Evolutionary conservation across 2,113 vertebrate genomes (phyloP), one percentile per base, ranked within the genome.

Genomic region (Epinephelus moara): DNA sequence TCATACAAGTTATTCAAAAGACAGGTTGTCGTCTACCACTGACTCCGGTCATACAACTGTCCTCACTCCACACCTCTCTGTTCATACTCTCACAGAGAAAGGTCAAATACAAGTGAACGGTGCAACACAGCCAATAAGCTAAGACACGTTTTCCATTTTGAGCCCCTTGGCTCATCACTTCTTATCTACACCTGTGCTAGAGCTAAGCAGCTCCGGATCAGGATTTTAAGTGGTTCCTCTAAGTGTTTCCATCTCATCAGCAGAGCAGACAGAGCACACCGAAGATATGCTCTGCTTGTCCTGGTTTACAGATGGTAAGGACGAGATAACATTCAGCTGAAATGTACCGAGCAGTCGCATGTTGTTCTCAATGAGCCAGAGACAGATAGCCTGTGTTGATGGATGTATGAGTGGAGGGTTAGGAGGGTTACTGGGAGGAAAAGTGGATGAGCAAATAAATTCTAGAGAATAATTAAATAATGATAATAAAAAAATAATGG

Each of bases 171-270:
- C 23, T 19, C 15, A 68, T 8, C 27, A 50, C 7, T 8, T 68
- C 45, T 0, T 19, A 56, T n/a, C 21, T 23, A 25, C 15, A 27
- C 52, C 15, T 66, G 30, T 42, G 49, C 73, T 25, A 19, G 14
- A 62, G 37, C 37, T 77, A 56, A 78, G 57, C 71, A 19, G n/a
- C 37, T 27, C n/a, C 33, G 25, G 12, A n/a, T 47, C 10, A 68
- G 21, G 27, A 66, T 59, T 59, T 52, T 25, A 15, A 59, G 25
- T 13, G 13, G 50, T 27, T 66, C 50, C 45, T 78, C 6, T 62
- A 76, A 82, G 53, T 56, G 71, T 90, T 87, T 90, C 84, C 37
- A 57, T 63, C 81, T 79, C 85, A 77, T 86, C 68, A 52, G 7
- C 70, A 81, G 53, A 74, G 59, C 56, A 55, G 76, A 78, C 67